Base-by-base conservation (phyloP, 2,888 invertebrate genomes). In the Anticlea derivata region DNA sequence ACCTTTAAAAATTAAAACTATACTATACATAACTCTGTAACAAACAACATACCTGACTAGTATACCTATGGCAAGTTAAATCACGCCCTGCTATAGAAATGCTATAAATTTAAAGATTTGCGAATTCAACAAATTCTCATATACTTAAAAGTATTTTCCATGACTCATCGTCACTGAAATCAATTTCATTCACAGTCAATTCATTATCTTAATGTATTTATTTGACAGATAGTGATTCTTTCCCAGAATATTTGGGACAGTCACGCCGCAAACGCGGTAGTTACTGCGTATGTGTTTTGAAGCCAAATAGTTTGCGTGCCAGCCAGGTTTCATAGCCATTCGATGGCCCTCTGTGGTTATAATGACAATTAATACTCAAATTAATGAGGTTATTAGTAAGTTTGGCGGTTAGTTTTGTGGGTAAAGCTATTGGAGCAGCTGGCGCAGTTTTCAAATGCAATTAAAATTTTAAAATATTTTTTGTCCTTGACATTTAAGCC, bases 281-380 rank as follows among this genome's bases (percentile, higher is more conserved):
- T 35, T 29, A 50, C 40, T 51, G 61, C 56, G 61, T 37, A 59
- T 47, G 23, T 27, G 55, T 41, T 52, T 27, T 33, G 48, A 10
- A 52, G 63, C 61, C 63, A 63, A 63, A 58, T 63, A 52, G 37
- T 56, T 57, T 22, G 49, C 52, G 47, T 58, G 54, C 59, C 61
- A 43, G 54, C 59, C 61, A 43, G 30, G n/a, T 46, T 46, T 48
- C 43, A 45, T 44, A 12, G 45, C 23, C 45, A 8, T 31, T 34
- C 31, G n/a, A 43, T 44, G 38, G 54, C 43, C 26, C 31, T 26
- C 30, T 23, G 26, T 24, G 29, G 38, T 26, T 13, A 10, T 3
- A 8, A 24, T 23, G 10, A 10, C 23, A 38, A 38, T 37, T 30
- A 17, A 11, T 29, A 17, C 10, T 1, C 5, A 27, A 38, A 34